Evolutionary conservation across 2,113 vertebrate genomes (phyloP), one percentile per base, ranked within the genome.

Genomic region (Acrocephalus arundinaceus): DNA sequence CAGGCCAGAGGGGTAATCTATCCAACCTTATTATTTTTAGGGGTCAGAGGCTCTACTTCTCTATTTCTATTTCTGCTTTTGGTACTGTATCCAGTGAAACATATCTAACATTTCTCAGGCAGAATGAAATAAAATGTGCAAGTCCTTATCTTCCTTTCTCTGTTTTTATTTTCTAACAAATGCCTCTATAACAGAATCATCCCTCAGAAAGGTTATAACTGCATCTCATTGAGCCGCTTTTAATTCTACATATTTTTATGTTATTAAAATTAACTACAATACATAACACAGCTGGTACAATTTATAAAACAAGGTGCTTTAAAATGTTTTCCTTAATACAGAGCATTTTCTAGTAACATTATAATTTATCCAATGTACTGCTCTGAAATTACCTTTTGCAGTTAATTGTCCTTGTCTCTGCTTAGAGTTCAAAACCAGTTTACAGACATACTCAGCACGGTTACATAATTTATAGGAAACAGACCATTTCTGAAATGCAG

Each of bases 401-500:
- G 88, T 57, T 95, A 96, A 95, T 87, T 96, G 68, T 58, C 82
- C 77, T 92, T 90, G 61, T 78, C 79, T 91, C 37, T 57, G 74
- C 45, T 24, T 46, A 58, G 65, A 55, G 41, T 87, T 89, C 68
- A 79, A 88, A 96, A 84, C 41, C 49, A 63, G 22, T 89, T 84
- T 88, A 59, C 46, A 93, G 78, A 49, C 57, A 46, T 20, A 59
- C 33, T 91, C 72, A 84, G 68, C 18, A 76, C 7, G 39, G 63
- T 86, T 96, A 94, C 55, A 91, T 94, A 91, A 95, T 92, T 92
- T 48, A 89, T 46, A 78, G 63, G 78, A 96, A 96, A 96, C 2
- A 87, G 85, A 78, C 68, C 52, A 73, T 90, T 96, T 96, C 80
- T 67, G 73, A 95, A 95, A 94, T 71, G 89, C 72, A 94, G 51